Conservation (phyloP, 2,888 invertebrate genomes). For the Antitype chi region DNA sequence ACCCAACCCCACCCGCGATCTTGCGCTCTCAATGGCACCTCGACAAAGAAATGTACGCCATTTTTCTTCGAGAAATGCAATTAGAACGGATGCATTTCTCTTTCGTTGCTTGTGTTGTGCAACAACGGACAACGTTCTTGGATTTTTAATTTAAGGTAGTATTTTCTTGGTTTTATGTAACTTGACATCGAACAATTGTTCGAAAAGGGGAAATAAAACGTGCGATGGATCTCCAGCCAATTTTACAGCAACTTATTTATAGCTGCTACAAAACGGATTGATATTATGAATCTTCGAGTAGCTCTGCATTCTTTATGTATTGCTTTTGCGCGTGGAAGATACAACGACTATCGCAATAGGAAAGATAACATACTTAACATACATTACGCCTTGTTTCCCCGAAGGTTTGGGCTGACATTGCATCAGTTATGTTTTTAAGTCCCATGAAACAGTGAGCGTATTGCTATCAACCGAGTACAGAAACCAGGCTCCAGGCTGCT, state of each 20-base stretch:
- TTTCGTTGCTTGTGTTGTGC: slow-evolving; percentile 78
- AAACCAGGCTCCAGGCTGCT: too few relatives aligned
- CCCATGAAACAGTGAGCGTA: too few relatives aligned
- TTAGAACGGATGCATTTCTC: slow-evolving; percentile 84
- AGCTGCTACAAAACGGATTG: slow-evolving; percentile 45
- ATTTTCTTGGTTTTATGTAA: slow-evolving; percentile 64
- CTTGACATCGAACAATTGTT: slow-evolving; percentile 60
- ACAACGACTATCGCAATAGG: background rate
- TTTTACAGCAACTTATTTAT: slow-evolving; percentile 56
- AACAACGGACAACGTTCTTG: slow-evolving; percentile 74
- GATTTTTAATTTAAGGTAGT: slow-evolving; percentile 74
- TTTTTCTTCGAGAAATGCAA: slow-evolving; percentile 86
- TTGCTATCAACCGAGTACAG: too few relatives aligned
- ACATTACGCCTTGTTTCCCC: too few relatives aligned
- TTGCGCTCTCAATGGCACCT: slow-evolving; percentile 78
- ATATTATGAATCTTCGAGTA: slow-evolving; percentile 42
- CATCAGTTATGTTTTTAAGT: too few relatives aligned
- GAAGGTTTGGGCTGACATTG: too few relatives aligned
- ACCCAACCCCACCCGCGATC: slow-evolving; percentile 77
- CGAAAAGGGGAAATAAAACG: slow-evolving; percentile 46
- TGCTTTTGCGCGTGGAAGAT: slow-evolving; percentile 33
- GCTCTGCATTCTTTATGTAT: slow-evolving; percentile 21
- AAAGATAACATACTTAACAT: background rate
- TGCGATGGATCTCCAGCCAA: slow-evolving; percentile 42
- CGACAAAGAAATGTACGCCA: slow-evolving; percentile 84